phyloP scores from a whole-genome alignment of 1,140 invertebrate genomes.

The Pogonus chalceus region DNA sequence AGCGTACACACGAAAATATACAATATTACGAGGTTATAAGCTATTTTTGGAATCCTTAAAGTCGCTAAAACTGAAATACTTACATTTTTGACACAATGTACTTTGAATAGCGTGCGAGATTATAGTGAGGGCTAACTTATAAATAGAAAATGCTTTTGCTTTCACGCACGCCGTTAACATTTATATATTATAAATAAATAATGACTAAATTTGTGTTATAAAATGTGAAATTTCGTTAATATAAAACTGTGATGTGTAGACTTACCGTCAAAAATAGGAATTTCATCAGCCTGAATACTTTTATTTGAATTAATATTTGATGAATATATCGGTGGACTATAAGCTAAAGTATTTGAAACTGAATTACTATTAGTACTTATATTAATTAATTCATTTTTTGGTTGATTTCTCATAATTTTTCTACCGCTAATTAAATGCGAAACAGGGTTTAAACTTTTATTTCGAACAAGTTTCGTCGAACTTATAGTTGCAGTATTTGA shows the following conservation, averaged over 20 bases:
- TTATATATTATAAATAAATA: no score
- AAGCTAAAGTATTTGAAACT: no score
- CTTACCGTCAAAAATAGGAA: no score
- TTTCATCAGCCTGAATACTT: no score
- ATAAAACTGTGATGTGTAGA: no score
- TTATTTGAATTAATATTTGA: no score
- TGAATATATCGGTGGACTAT: no score
- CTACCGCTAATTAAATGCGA: constrained; percentile 24
- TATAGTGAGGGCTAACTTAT: no score
- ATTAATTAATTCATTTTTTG: not conserved
- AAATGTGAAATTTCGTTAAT: no score
- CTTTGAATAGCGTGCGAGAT: not conserved
- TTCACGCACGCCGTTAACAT: no score
- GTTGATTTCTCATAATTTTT: constrained; percentile 11
- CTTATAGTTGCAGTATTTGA: not conserved
- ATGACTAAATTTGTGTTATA: no score
- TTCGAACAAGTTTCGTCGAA: constrained; percentile 14
- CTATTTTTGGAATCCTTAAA: not conserved
- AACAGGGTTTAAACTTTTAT: constrained; percentile 26
- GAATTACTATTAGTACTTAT: not conserved
- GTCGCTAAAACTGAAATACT: not conserved
- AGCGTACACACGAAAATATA: not conserved
- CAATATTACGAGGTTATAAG: not conserved
- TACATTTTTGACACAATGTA: not conserved
- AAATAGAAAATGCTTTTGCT: no score